Conservation (phyloP, 2,888 invertebrate species). For the Silvanus unidentatus region DNA sequence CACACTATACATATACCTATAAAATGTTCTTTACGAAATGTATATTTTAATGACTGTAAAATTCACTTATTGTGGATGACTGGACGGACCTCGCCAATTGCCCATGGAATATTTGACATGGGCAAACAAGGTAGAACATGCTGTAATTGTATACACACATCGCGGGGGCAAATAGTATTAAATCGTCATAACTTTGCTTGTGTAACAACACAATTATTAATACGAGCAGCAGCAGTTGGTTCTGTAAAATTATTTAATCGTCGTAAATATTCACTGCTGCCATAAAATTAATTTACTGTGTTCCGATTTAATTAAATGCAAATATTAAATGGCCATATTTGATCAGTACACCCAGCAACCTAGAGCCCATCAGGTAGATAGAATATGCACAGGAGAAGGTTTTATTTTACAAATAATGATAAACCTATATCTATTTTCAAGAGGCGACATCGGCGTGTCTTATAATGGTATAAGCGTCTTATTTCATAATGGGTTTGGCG, state of each 20-base stretch:
- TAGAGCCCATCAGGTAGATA: no score
- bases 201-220: slow-evolving; percentile 18
- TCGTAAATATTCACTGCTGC: slow-evolving; percentile 28
- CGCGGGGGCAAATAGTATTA: slow-evolving; percentile 26
- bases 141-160: no score
- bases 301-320: slow-evolving; percentile 31
- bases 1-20: no score
- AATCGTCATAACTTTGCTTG: slow-evolving; percentile 25
- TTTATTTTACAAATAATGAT: no score
- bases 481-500: no score
- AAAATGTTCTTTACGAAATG: no score
- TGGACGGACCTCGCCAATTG: no score
- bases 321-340: slow-evolving; percentile 24
- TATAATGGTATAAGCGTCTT: no score
- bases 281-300: slow-evolving; percentile 28
- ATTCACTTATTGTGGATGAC: no score
- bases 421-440: background rate
- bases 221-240: slow-evolving; percentile 20
- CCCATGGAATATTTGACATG: slow-evolving; percentile 11
- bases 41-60: no score
- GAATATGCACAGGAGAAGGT: no score
- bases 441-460: background rate
- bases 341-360: slow-evolving; percentile 10
- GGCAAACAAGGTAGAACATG: slow-evolving; percentile 20
- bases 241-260: slow-evolving; percentile 27